Percentiles rank a stretch among this genome's conserved stretches.
Conservation (phyloP, 2,113 vertebrate genomes). For the Ia io region DNA sequence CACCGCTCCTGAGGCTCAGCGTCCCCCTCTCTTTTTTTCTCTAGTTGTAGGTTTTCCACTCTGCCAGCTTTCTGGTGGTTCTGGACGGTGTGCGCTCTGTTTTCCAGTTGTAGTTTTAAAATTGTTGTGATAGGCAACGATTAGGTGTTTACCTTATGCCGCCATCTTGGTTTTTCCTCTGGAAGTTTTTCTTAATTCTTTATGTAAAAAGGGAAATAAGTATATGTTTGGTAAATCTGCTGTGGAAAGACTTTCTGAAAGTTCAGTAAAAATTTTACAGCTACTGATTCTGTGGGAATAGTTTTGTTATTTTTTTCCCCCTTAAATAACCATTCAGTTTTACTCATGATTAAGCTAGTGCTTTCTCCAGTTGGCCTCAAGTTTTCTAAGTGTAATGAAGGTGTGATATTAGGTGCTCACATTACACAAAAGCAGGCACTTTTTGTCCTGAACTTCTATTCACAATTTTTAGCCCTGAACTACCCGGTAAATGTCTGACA, state of each 20-base stretch:
- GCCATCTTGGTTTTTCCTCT: too few relatives aligned
- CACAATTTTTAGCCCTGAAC: background rate
- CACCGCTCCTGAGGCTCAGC: too few relatives aligned
- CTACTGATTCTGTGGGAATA: constrained; percentile 10
- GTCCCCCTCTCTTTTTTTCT: too few relatives aligned
- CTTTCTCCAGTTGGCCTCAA: constrained; percentile 39
- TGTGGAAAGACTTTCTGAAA: background rate
- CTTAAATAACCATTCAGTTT: constrained; percentile 48
- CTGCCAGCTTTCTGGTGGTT: too few relatives aligned
- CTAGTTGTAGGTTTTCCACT: too few relatives aligned
- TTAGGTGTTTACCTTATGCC: too few relatives aligned
- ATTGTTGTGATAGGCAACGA: too few relatives aligned
- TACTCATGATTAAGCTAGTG: background rate
- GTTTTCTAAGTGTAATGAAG: constrained; percentile 15
- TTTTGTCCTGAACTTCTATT: constrained; percentile 3
- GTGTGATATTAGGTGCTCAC: background rate
- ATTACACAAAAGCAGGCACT: background rate
- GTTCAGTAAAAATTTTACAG: constrained; percentile 42
- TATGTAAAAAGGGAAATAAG: background rate
- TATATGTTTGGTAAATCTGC: constrained; percentile 33
- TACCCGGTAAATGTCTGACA: constrained; percentile 40
- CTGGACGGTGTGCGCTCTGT: too few relatives aligned
- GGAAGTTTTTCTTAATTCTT: constrained; percentile 31
- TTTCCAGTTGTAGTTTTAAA: too few relatives aligned
- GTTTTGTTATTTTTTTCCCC: constrained; percentile 8